Percentiles rank a stretch among this genome's conserved stretches.
phyloP scores from a whole-genome alignment of 2,888 invertebrate species.

The Pandemis corylana region DNA sequence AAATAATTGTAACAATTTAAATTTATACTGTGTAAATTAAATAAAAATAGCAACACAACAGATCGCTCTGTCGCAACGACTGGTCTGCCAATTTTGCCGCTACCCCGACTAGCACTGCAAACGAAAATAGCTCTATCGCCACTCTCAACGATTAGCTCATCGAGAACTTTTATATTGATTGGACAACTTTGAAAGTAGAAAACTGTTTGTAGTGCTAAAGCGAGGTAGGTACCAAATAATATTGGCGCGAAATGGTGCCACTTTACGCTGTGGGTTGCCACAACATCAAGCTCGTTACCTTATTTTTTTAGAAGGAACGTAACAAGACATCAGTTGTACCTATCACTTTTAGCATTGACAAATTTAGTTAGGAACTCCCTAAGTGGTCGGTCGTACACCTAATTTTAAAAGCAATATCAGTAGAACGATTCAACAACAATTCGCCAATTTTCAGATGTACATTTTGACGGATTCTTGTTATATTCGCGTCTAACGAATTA shows the following conservation, averaged over 20 bases:
- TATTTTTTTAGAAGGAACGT: neutral
- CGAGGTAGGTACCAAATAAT: conserved; percentile 54
- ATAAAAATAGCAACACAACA: conserved; percentile 68
- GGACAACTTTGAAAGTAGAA: conserved; percentile 4
- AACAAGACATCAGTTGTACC: neutral
- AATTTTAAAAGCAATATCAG: no score
- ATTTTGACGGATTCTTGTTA: neutral
- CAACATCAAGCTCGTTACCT: conserved; percentile 42
- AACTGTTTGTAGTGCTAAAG: conserved; percentile 58
- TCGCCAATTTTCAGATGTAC: neutral
- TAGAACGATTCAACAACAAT: no score
- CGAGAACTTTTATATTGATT: neutral
- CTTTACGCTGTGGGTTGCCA: conserved; percentile 70
- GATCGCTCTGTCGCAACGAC: conserved; percentile 68
- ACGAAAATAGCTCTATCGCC: neutral
- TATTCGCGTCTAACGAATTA: neutral
- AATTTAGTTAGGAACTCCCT: neutral
- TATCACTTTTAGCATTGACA: neutral
- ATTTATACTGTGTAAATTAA: conserved; percentile 82
- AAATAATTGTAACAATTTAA: conserved; percentile 83
- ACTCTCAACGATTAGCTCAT: neutral
- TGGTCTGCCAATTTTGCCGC: conserved; percentile 49
- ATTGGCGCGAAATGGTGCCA: conserved; percentile 58
- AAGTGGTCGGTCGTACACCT: neutral
- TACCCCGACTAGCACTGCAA: conserved; percentile 52